Base-by-base conservation (phyloP, 2,797 vertebrate genomes). In the Lacerta bilineata region DNA sequence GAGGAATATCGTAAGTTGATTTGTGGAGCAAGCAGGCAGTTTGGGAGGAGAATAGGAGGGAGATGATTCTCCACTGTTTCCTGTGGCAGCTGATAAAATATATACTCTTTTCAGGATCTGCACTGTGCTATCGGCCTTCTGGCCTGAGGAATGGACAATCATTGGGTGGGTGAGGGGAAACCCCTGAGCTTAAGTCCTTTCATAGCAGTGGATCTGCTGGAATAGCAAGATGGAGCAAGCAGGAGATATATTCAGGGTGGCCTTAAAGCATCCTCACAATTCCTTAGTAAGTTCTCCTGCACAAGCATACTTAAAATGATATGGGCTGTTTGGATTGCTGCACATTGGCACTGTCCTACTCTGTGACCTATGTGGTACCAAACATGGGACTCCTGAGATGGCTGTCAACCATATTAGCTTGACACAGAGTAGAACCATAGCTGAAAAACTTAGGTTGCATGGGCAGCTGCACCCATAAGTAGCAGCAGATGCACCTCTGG, bases 1-100 rank as follows among this genome's bases (percentile, higher is more conserved):
- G 29, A 78, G 39, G 75, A 84, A 71, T 72, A 71, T 59, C 71
- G 17, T 71, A 79, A 59, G 66, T 36, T 84, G 75, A 88, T 88
- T 88, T 88, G 64, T 84, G 68, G 82, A 78, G 66, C 75, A 71
- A 55, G 50, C n/a, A 41, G 75, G 18, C 4, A n/a, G 36, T 27
- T 46, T 69, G n/a, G 77, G 23, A 80, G 85, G 43, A 55, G 55
- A 39, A 17, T 66, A 36, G 29, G 39, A 43, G 61, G 81, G 27
- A 81, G 33, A 69, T 66, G 36, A 71, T 79, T 79, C 66, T 55
- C 43, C 17, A 23, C 29, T 68, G 33, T 41, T 79, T 43, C 17
- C 25, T n/a, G 33, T 36, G 29, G 20, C 87, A 84, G 29, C 46
- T 84, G 41, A 83, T 41, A 17, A 79, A 78, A 84, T 84, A 75